These are phyloP conservation scores for Apotomis betuletana DNA, from an alignment of 2,888 invertebrate genomes.

Conservation along the genomic window DNA sequence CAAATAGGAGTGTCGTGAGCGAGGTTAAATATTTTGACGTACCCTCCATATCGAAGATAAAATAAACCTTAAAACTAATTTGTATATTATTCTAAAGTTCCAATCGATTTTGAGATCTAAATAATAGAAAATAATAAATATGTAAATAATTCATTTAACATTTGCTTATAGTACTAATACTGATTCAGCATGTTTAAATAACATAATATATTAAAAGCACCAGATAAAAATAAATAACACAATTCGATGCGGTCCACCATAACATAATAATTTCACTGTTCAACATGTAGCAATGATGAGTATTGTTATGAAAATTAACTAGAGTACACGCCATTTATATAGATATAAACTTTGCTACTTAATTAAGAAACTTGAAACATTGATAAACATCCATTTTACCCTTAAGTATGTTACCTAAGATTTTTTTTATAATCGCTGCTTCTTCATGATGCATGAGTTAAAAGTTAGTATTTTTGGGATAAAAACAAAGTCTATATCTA, in stretches of 20 bases:
- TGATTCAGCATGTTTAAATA: slow-evolving; percentile 51
- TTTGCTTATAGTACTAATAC: slow-evolving; percentile 63
- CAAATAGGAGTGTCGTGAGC: slow-evolving; percentile 29
- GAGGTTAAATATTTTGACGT: slow-evolving; percentile 9
- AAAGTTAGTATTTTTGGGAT: not conserved
- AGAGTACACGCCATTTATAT: slow-evolving; percentile 1
- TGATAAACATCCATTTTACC: slow-evolving; percentile 12
- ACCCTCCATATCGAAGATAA: not conserved
- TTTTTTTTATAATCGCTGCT: not conserved
- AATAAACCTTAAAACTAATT: slow-evolving; percentile 22
- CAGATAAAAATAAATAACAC: slow-evolving; percentile 16
- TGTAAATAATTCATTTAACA: slow-evolving; percentile 46
- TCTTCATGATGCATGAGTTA: no score
- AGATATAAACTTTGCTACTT: slow-evolving; percentile 31
- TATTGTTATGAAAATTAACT: slow-evolving; percentile 17
- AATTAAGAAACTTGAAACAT: slow-evolving; percentile 4
- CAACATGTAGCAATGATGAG: not conserved
- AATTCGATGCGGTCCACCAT: slow-evolving; percentile 2
- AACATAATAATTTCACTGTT: not conserved
- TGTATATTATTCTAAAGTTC: slow-evolving; percentile 23
- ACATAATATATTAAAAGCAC: slow-evolving; percentile 27
- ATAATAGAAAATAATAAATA: slow-evolving; percentile 53
- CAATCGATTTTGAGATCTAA: slow-evolving; percentile 50
- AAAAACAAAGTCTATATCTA: not conserved
- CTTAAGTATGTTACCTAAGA: not conserved